Percentiles rank a stretch among this genome's conserved stretches.
Conservation (phyloP, 2,113 vertebrate species). For the mouse (Mus musculus) region DNA sequence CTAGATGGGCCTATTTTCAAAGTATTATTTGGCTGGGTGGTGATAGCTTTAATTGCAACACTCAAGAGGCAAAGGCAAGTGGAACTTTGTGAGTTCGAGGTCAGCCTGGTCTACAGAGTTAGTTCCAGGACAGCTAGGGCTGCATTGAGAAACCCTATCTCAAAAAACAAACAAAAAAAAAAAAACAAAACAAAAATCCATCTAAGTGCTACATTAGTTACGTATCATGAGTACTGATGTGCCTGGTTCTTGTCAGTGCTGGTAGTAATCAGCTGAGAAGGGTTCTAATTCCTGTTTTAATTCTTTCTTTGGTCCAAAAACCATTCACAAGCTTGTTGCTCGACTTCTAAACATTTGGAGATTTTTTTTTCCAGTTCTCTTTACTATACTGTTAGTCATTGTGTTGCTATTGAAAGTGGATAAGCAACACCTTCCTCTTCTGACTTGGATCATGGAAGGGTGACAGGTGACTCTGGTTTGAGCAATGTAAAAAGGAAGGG, state of each 20-base stretch:
- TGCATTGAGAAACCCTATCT: neutral
- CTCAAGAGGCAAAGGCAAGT: neutral
- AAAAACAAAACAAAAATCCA: too few species aligned
- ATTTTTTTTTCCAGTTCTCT: neutral
- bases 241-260: neutral
- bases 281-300: neutral
- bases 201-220: neutral
- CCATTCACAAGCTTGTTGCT: conserved; percentile 14
- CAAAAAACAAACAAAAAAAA: neutral
- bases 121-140: neutral
- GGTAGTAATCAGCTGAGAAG: conserved; percentile 14
- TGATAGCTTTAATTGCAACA: neutral
- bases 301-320: neutral
- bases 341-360: conserved; percentile 27
- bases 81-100: neutral
- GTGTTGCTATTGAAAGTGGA: neutral
- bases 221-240: neutral
- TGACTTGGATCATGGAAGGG: neutral
- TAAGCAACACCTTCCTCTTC: neutral
- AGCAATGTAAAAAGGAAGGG: neutral
- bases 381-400: neutral
- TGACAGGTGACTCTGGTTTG: neutral
- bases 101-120: neutral
- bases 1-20: neutral
- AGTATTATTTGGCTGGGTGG: neutral